Base-by-base conservation (phyloP, 1,140 invertebrate species). In the Latrodectus geometricus region DNA sequence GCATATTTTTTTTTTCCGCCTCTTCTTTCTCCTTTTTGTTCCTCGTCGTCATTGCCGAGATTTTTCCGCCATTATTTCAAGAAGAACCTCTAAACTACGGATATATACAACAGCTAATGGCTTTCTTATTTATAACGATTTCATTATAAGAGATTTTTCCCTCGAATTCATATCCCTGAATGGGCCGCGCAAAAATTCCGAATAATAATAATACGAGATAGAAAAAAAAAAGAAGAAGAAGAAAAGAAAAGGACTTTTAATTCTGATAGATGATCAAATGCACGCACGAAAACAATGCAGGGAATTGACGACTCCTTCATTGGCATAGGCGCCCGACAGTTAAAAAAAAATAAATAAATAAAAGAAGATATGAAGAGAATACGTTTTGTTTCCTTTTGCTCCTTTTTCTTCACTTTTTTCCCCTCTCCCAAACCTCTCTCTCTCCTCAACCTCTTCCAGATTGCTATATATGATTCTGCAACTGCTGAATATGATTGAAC, bases 111-210 rank as follows among this genome's bases (percentile, higher is more conserved):
- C 17, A 17, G 79, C 79, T 79, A 79, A 79, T 79, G 77, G 66
- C 79, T 81, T 83, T 74, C 70, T 17, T 61, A 73, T 83, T 74
- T 78, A 86, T 86, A 86, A 86, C 48, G 50, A 86, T 86, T 86
- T 86, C 83, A 86, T 86, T 86, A 78, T 86, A 74, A 86, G 17
- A 35, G 35, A 35, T 35, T 78, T 78, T 50, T 61, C 11, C 35
- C 72, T 35, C 50, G 50, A 83, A 75, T 83, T 74, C 65, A 74
- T 75, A 66, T 83, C 74, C 76, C 52, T 73, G 52, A 82, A 82
- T 72, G 52, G 54, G 69, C 23, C 23, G 65, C 20, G 61, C 56
- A 52, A 76, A 61, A 21, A 61, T 61, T 69, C 9, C 68, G 20
- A 20, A n/a, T 20, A 20, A 15, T 15, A 20, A 69, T 69, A 20